Percentiles rank a stretch among this genome's conserved stretches.
These are phyloP conservation scores for Gobio occitaniae DNA, from an alignment of 2,797 vertebrate genomes.

Conservation along the genomic window DNA sequence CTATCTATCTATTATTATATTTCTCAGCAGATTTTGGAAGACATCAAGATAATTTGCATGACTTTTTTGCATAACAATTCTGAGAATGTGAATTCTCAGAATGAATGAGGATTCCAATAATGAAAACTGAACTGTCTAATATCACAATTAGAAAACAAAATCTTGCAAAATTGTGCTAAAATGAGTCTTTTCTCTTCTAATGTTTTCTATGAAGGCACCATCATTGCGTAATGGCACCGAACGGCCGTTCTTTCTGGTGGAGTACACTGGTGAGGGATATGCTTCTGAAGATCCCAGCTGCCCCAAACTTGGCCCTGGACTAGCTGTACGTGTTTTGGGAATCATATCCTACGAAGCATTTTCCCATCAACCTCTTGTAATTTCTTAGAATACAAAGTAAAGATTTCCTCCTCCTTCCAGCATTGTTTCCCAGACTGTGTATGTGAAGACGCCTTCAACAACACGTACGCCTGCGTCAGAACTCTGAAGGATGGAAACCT, in stretches of 20 bases:
- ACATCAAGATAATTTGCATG: not conserved
- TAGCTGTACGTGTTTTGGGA: slow-evolving; percentile 73
- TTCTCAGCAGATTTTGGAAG: not conserved
- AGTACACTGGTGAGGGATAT: slow-evolving; percentile 80
- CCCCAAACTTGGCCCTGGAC: slow-evolving; percentile 79
- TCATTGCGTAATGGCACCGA: slow-evolving; percentile 71
- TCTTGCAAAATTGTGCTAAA: not conserved
- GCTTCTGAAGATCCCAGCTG: slow-evolving; percentile 72
- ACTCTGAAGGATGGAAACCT: slow-evolving; percentile 70
- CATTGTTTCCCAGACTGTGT: slow-evolving; percentile 85
- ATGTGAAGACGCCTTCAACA: slow-evolving; percentile 84
- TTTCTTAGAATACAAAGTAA: not conserved
- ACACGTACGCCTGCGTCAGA: slow-evolving; percentile 84
- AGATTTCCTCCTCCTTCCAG: slow-evolving; percentile 59
- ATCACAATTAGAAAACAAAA: not conserved
- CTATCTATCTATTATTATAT: not conserved
- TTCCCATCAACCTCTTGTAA: not conserved
- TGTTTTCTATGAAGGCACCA: slow-evolving; percentile 68
- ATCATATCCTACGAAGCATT: not conserved
- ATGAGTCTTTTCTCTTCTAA: not conserved
- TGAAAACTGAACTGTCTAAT: not conserved
- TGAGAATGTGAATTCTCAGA: not conserved
- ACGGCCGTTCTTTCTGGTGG: slow-evolving; percentile 79
- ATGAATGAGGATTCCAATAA: not conserved
- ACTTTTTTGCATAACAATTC: not conserved